Conservation (phyloP, 2,113 vertebrate species). For the Hydrochoerus hydrochaeris region DNA sequence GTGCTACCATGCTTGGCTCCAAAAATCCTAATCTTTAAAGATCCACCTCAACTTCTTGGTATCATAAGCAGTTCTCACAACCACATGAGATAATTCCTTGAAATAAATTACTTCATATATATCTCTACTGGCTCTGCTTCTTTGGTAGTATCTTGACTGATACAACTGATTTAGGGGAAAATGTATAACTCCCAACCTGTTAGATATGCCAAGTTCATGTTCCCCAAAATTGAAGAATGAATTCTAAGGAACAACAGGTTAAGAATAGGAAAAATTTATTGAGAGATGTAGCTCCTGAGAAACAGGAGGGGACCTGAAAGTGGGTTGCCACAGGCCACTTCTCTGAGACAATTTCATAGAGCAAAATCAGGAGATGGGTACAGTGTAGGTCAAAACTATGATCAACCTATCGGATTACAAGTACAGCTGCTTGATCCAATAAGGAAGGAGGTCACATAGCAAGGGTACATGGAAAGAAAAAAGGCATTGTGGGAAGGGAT, state of each 20-base stretch:
- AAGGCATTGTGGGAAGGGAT: not conserved
- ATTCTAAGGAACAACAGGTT: not conserved
- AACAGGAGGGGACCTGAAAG: not conserved
- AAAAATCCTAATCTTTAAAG: not conserved
- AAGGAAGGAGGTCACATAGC: not conserved
- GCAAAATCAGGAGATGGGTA: not conserved
- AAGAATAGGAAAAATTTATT: not conserved
- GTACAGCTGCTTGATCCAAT: not conserved
- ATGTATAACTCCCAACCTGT: not conserved
- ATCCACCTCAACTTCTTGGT: not conserved
- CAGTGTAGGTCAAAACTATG: not conserved
- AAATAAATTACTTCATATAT: not conserved
- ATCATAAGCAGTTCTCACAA: not conserved
- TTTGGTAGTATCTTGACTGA: not conserved
- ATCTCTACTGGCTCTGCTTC: not conserved
- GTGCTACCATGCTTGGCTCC: not conserved
- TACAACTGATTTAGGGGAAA: not conserved
- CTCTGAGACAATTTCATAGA: not conserved
- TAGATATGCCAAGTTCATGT: not conserved
- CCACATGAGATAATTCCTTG: conserved; percentile 8
- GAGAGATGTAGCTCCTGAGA: not conserved
- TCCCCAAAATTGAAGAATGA: not conserved
- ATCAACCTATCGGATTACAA: not conserved
- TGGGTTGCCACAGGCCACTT: not conserved
- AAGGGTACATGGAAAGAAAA: not conserved